Conservation (phyloP, 2,797 vertebrate species). For the Sebastiscus albofasciatus region DNA sequence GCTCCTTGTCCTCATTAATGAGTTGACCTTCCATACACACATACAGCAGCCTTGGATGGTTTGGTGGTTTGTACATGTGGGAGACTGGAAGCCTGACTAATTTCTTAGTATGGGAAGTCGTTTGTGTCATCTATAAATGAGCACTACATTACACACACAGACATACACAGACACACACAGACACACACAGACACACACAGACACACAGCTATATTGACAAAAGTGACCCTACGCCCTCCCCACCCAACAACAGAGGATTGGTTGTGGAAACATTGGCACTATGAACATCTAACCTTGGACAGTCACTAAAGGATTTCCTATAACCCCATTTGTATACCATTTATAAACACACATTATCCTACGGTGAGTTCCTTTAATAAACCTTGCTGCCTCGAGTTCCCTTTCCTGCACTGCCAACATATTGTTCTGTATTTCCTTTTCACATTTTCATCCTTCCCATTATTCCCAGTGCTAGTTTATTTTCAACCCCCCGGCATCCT, state of each 20-base stretch:
- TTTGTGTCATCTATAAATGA: background rate
- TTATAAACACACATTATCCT: conserved; percentile 49
- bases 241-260: background rate
- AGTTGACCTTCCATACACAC: background rate
- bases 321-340: conserved; percentile 25
- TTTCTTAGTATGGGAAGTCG: background rate
- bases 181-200: background rate
- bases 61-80: background rate
- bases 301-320: conserved; percentile 62
- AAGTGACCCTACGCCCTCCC: background rate
- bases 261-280: conserved; percentile 18
- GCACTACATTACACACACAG: background rate
- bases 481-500: conserved; percentile 59
- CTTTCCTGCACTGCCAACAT: conserved; percentile 49
- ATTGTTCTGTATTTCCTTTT: conserved; percentile 76
- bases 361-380: conserved; percentile 72
- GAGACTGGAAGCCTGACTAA: conserved; percentile 24
- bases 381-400: conserved; percentile 52
- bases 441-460: conserved; percentile 67
- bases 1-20: conserved; percentile 4
- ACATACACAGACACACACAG: background rate
- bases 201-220: background rate
- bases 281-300: conserved; percentile 39
- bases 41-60: background rate
- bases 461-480: conserved; percentile 63